phyloP scores from a whole-genome alignment of 2,113 vertebrate species.

The Casuarius casuarius region DNA sequence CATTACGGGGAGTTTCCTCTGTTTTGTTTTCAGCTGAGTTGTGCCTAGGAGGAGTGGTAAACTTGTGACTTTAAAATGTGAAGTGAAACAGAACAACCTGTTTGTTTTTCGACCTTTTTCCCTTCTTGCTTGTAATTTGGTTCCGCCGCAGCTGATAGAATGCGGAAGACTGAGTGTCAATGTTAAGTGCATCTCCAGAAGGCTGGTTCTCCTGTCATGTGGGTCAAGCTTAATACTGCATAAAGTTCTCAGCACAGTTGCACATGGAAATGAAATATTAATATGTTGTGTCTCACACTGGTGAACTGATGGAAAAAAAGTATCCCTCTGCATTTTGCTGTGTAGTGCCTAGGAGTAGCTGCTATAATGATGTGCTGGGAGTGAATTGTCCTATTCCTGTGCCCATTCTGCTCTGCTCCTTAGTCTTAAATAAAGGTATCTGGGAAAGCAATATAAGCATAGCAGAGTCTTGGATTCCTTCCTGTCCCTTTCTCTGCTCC shows the following conservation, averaged over 20 bases:
- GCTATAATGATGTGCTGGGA: not conserved
- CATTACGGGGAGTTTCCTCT: not conserved
- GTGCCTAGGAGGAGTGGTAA: not conserved
- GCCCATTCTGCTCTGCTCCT: not conserved
- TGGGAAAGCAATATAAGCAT: not conserved
- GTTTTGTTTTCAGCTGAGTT: not conserved
- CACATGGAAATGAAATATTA: not conserved
- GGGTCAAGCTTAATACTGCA: not conserved
- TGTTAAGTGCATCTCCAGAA: not conserved
- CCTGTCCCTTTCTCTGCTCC: not conserved
- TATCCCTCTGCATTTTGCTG: not conserved
- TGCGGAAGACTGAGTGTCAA: not conserved
- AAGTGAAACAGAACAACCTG: slow-evolving; percentile 13
- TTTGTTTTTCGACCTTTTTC: not conserved
- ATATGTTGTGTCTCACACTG: not conserved
- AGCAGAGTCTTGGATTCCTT: not conserved
- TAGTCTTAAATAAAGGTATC: not conserved
- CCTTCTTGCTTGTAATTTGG: not conserved
- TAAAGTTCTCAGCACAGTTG: not conserved
- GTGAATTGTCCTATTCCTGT: not conserved
- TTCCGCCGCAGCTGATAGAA: not conserved
- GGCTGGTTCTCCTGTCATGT: not conserved
- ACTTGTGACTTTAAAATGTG: slow-evolving; percentile 12
- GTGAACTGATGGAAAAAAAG: no score
- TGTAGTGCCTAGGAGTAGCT: not conserved